Conservation (phyloP, 2,797 vertebrate genomes). For the Pseudocheirus occidentalis region DNA sequence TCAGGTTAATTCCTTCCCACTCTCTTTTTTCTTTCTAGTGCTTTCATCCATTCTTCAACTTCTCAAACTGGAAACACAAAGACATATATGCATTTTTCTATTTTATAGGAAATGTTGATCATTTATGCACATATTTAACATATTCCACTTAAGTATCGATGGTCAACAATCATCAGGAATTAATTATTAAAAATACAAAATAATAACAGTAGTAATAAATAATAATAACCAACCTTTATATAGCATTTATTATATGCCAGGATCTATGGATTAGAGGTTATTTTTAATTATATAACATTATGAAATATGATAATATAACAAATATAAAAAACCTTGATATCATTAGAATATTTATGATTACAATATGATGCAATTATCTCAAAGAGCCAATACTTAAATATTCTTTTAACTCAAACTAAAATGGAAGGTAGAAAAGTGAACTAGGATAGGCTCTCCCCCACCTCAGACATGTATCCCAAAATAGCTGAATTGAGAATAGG, state of each 20-base stretch:
- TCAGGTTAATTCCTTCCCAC: background rate
- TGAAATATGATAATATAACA: background rate
- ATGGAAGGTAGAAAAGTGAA: background rate
- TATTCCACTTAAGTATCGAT: background rate
- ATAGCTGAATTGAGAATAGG: background rate
- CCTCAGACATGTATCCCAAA: background rate
- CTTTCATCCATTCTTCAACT: background rate
- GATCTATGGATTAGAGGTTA: background rate
- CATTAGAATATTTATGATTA: background rate
- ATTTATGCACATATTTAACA: background rate
- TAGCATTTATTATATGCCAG: background rate
- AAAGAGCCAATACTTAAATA: background rate
- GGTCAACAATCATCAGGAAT: background rate
- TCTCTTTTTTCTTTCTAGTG: background rate
- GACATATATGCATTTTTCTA: background rate
- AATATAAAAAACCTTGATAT: background rate
- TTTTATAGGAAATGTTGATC: background rate
- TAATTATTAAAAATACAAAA: background rate
- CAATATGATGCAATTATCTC: background rate
- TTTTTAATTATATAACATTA: background rate
- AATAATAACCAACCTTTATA: background rate
- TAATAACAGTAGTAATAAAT: background rate
- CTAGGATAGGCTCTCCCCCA: background rate
- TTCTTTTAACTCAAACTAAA: conserved; percentile 10
- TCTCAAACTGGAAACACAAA: background rate